Base-by-base conservation (phyloP, 2,888 invertebrate species). In the Cerceris ruficornis region DNA sequence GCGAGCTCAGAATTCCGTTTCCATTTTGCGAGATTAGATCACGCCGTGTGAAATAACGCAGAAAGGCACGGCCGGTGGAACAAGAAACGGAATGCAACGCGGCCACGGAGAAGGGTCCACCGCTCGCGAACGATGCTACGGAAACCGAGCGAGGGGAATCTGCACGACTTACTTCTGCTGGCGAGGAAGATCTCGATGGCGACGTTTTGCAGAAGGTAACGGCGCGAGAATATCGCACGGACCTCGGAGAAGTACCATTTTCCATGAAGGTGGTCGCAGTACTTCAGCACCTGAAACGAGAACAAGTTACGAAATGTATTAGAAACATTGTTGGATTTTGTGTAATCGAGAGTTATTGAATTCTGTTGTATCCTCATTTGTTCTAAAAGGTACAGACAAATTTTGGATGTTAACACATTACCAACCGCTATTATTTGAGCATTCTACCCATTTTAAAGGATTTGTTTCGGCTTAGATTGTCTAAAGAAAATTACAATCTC, bases 201-300 rank as follows among this genome's bases (percentile, higher is more conserved):
- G 72, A 97, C 96, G 93, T 98, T 99, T 93, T 99, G 99, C 86
- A 99, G 95, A 69, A 99, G 95, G 93, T 99, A 99, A 58, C 99
- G 95, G 4, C 99, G 95, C 9, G 98, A 98, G 94, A 99, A 99
- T 89, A 99, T 98, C 77, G 99, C 99, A 11, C 99, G 96, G 82
- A 99, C 98, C 94, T 99, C 99, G 87, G 98, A 98, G 94, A 99
- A 99, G 94, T 99, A 98, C 99, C 99, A 99, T 94, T 99, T 98
- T 79, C 99, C 99, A 93, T 99, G 99, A 61, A 99, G 95, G 93
- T 98, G 98, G 92, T 99, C 99, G 93, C 99, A 98, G 93, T 99
- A 99, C 90, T 98, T 98, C 87, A 99, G 93, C 68, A 98, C 97
- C 98, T 98, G 95, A 0, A 94, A 94, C 88, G 92, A 87, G 14